Base-by-base conservation (phyloP, 2,888 invertebrate genomes). In the Hydroisotoma schaefferi region DNA sequence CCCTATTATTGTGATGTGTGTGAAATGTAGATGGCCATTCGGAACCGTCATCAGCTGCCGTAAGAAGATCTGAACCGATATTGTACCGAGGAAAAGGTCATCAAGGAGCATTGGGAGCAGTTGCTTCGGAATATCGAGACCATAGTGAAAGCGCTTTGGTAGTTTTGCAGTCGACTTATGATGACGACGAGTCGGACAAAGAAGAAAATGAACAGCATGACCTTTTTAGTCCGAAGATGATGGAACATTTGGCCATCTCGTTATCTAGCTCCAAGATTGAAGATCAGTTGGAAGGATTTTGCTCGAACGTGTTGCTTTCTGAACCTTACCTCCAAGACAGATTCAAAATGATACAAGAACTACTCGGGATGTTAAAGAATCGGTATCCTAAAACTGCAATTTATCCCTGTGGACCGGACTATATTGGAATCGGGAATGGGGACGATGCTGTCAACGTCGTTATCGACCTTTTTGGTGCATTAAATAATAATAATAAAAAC, bases 281-380 rank as follows among this genome's bases (percentile, higher is more conserved):
- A 53, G 43, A 53, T 26, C 53, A 53, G 26, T 23, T 53, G 53
- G 53, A 53, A 40, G 40, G 20, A 15, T 53, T 53, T 53, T 40
- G 40, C 43, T 26, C 38, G n/a, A 38, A 53, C 26, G 43, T 53
- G 25, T n/a, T 53, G 26, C 53, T 53, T 23, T 38, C 40, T 3
- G 53, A 38, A 15, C 53, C 38, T 23, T 40, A 40, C 20, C 23
- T 53, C 26, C 23, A 38, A 5, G 53, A 12, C 2, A 10, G 53
- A 40, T 26, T 23, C 18, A 25, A 40, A 18, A 2, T 53, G 5
- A 22, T 40, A 20, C 26, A 53, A 25, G 40, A 40, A 40, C 43
- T 53, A 37, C 25, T n/a, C 12, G 18, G 23, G 15, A 12, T 53
- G 6, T 12, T 53, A 5, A 20, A 53, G 27, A 26, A 33, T n/a